Percentiles rank a stretch among this genome's conserved stretches.
Conservation (phyloP, 1,140 invertebrate genomes). For the Zaprionus capensis region DNA sequence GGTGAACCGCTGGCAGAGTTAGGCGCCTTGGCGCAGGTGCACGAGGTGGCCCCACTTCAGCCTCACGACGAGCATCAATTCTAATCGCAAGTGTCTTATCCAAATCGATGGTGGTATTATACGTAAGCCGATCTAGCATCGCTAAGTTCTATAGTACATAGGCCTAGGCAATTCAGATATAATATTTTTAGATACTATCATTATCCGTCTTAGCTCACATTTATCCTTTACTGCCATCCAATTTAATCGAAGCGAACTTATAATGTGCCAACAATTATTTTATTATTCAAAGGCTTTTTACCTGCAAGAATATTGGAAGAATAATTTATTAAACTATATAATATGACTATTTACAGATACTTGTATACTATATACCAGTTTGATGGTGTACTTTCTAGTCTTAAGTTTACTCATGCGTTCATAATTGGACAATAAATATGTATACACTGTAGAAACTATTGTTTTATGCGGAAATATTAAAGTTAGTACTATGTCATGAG, state of each 20-base stretch:
- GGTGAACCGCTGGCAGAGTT: slow-evolving; percentile 16
- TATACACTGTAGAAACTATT: slow-evolving; percentile 15
- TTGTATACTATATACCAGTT: slow-evolving; percentile 23
- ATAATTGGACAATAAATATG: slow-evolving; percentile 69
- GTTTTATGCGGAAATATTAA: neutral
- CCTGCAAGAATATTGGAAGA: slow-evolving; percentile 21
- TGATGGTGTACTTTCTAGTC: slow-evolving; percentile 36
- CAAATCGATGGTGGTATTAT: slow-evolving; percentile 29
- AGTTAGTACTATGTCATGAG: too few species aligned
- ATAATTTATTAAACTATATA: neutral
- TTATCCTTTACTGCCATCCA: slow-evolving; percentile 59
- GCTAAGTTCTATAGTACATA: slow-evolving; percentile 53
- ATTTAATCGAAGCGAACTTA: slow-evolving; percentile 45
- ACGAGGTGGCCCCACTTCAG: slow-evolving; percentile 30
- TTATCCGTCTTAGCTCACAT: slow-evolving; percentile 48
- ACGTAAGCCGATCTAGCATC: slow-evolving; percentile 45
- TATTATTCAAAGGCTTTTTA: slow-evolving; percentile 42
- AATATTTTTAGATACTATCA: slow-evolving; percentile 33
- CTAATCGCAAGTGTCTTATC: slow-evolving; percentile 63
- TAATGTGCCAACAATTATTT: slow-evolving; percentile 40
- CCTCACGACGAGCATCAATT: slow-evolving; percentile 60
- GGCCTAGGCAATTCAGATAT: slow-evolving; percentile 41
- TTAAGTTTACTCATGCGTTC: slow-evolving; percentile 53
- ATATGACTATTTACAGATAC: slow-evolving; percentile 17
- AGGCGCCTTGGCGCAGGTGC: slow-evolving; percentile 46